These are phyloP conservation scores for Meles meles DNA, from an alignment of 2,113 vertebrate genomes.

Conservation along the genomic window DNA sequence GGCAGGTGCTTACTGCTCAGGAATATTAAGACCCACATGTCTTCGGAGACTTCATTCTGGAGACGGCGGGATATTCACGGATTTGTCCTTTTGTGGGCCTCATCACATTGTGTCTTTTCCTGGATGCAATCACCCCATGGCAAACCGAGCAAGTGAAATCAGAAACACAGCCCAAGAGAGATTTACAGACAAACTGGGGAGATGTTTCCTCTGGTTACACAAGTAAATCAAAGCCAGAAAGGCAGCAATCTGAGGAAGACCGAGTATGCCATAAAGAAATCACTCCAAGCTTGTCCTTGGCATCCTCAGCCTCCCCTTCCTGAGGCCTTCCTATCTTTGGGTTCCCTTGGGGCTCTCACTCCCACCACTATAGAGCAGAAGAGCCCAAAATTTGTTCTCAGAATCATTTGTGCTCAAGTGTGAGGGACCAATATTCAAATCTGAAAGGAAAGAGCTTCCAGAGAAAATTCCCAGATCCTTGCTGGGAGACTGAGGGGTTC, in stretches of 20 bases:
- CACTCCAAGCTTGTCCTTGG: not conserved
- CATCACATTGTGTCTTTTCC: not conserved
- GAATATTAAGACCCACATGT: not conserved
- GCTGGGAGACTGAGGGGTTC: not conserved
- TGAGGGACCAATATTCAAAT: not conserved
- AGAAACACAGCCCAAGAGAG: not conserved
- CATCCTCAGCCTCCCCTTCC: too few relatives aligned
- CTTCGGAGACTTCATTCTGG: slow-evolving; percentile 9
- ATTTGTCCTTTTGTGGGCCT: not conserved
- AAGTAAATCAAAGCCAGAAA: not conserved
- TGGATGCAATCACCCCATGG: not conserved
- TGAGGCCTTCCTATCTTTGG: not conserved
- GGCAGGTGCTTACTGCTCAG: slow-evolving; percentile 21
- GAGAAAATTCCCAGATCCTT: not conserved
- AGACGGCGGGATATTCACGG: slow-evolving; percentile 26
- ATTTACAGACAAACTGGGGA: not conserved
- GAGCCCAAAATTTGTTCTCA: not conserved
- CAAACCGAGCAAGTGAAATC: not conserved
- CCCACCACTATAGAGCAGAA: not conserved
- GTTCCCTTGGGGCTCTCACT: not conserved
- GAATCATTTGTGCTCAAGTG: not conserved
- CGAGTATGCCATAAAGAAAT: not conserved
- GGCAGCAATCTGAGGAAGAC: not conserved
- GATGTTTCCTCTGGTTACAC: not conserved
- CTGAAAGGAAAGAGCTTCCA: not conserved